Evolutionary conservation across 2,888 invertebrate genomes (phyloP), one percentile per base, ranked within the genome.

Genomic region (Glyphotaelius pellucidus): DNA sequence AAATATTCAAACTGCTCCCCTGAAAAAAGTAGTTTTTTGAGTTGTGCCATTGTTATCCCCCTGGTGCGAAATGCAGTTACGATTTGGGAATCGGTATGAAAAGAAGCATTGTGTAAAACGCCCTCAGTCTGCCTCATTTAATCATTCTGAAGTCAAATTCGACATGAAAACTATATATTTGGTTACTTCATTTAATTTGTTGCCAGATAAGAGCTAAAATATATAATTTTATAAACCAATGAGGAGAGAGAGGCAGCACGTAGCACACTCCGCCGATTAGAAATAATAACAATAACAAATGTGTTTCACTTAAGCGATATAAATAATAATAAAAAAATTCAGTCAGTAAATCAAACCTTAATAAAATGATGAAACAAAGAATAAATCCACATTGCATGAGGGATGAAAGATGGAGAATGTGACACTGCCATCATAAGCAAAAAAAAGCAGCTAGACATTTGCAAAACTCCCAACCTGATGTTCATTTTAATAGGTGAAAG

Each of bases 261-360:
- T 52, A 52, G 19, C 19, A 15, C n/a, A n/a, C 67, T 67, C 25
- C 9, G 25, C 67, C 25, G 25, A 25, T 67, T 9, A 67, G 67
- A 67, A 67, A 67, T 67, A 67, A 67, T 67, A 67, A 67, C 67
- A 25, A n/a, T 9, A 67, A 67, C 67, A n/a, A 67, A 5, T 67
- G 67, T 67, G 7, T n/a, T 67, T 67, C 25, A 67, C 67, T 67
- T 25, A n/a, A 67, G 25, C 1, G n/a, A 67, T 67, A 67, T 67
- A 88, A 88, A 35, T 52, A 52, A 88, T 30, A 52, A 12, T 87
- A 19, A 14, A 15, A 87, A 32, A 88, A 88, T 88, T 88, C 88
- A 88, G 88, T 88, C 88, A 88, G 67, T 4, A 88, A 88, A 88
- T 67, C 31, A 88, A 88, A 88, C 67, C 35, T 86, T 86, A 86